These are phyloP conservation scores for Allacma fusca DNA, from an alignment of 2,888 invertebrate species.

Conservation along the genomic window DNA sequence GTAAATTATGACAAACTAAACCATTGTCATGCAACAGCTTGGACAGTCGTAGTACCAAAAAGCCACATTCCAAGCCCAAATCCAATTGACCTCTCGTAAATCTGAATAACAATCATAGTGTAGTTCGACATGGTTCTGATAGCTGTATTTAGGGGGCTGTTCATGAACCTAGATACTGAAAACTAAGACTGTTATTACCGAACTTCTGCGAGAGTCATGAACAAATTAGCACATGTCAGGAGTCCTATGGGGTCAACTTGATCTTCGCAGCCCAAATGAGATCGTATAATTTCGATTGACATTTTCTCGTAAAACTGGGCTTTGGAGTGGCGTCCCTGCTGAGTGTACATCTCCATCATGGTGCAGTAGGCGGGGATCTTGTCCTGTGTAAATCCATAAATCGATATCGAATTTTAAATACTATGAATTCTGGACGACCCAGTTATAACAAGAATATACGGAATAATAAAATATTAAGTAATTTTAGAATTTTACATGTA, in stretches of 20 bases:
- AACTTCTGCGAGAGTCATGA: constrained; percentile 42
- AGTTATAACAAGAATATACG: too few species aligned
- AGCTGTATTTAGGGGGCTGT: too few species aligned
- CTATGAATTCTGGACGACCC: too few species aligned
- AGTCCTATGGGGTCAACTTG: constrained; percentile 52
- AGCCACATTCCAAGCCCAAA: constrained; percentile 43
- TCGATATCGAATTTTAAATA: too few species aligned
- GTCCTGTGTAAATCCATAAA: too few species aligned
- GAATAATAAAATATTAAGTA: too few species aligned
- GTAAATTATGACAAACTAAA: constrained; percentile 48
- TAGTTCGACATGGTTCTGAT: too few species aligned
- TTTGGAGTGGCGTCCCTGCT: constrained; percentile 45
- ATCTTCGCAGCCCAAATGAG: constrained; percentile 44
- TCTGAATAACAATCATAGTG: constrained; percentile 8
- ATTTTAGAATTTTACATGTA: not conserved
- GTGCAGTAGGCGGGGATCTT: constrained; percentile 56
- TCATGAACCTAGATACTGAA: too few species aligned
- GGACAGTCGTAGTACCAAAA: constrained; percentile 50
- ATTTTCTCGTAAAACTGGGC: constrained; percentile 52
- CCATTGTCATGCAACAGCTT: constrained; percentile 55
- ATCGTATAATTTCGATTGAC: constrained; percentile 49
- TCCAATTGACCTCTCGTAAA: constrained; percentile 52
- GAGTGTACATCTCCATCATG: constrained; percentile 56
- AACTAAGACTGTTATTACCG: constrained; percentile 1
- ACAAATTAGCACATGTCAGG: constrained; percentile 54